Conservation (phyloP, 2,113 vertebrate genomes). For the Morone saxatilis region DNA sequence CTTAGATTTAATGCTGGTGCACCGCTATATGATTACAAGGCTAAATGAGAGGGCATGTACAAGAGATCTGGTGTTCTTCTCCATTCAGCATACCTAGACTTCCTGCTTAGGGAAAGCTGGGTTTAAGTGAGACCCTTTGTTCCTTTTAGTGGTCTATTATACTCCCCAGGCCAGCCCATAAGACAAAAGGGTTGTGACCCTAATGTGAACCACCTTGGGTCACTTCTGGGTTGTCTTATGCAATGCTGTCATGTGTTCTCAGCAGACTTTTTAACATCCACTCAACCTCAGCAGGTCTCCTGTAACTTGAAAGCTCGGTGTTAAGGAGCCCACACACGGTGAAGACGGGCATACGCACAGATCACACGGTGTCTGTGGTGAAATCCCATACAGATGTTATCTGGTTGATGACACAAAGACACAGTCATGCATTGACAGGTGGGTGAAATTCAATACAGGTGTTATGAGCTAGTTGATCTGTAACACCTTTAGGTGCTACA, state of each 20-base stretch:
- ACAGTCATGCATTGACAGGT: not conserved
- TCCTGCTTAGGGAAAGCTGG: constrained; percentile 67
- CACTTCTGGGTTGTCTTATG: constrained; percentile 57
- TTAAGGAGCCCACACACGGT: constrained; percentile 55
- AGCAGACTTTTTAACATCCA: constrained; percentile 42
- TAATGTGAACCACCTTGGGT: constrained; percentile 62
- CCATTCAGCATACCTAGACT: constrained; percentile 47
- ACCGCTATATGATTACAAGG: constrained; percentile 62
- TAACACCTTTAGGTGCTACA: constrained; percentile 19
- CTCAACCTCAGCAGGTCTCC: constrained; percentile 45
- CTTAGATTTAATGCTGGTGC: constrained; percentile 34
- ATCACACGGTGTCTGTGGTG: constrained; percentile 8
- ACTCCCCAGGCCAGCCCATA: constrained; percentile 25
- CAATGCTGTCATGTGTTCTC: constrained; percentile 45
- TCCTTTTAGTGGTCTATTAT: constrained; percentile 62
- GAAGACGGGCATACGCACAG: not conserved
- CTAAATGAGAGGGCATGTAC: constrained; percentile 65
- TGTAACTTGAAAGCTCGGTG: constrained; percentile 28
- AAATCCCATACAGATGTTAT: constrained; percentile 53
- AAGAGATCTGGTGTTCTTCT: constrained; percentile 55
- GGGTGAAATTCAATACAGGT: constrained; percentile 44
- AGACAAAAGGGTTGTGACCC: constrained; percentile 71
- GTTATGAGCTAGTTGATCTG: constrained; percentile 27
- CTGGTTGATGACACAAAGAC: constrained; percentile 25
- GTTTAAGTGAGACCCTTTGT: constrained; percentile 72